phyloP scores from a whole-genome alignment of 2,113 vertebrate species.

The Hemiprocne comata region DNA sequence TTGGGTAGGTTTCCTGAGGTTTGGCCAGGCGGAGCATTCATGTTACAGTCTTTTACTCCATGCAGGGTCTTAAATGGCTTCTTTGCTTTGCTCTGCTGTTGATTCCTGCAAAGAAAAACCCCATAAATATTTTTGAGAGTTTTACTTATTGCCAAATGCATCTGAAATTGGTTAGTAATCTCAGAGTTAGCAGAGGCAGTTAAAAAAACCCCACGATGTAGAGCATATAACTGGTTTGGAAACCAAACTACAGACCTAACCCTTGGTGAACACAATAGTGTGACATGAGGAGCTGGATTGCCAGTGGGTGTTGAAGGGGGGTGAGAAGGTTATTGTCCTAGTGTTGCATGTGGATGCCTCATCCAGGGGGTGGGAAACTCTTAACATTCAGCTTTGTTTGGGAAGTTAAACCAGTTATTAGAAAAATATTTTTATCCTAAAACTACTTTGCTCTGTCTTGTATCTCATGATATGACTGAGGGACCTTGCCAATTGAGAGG shows the following conservation, averaged over 20 bases:
- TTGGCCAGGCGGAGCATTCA: not conserved
- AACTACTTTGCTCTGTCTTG: not conserved
- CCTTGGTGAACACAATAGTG: not conserved
- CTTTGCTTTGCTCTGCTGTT: not conserved
- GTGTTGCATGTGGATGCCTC: not conserved
- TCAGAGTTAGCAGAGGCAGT: not conserved
- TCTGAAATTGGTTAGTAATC: not conserved
- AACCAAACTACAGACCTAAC: not conserved
- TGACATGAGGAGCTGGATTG: not conserved
- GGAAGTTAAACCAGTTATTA: not conserved
- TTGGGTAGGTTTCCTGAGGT: fast-evolving
- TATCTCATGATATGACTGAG: not conserved
- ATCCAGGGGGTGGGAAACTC: not conserved
- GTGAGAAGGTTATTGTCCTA: not conserved
- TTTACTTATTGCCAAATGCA: not conserved
- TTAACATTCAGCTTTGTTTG: slow-evolving; percentile 18
- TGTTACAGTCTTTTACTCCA: not conserved
- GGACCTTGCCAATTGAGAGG: not conserved
- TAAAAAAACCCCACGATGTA: not conserved
- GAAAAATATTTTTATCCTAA: not conserved
- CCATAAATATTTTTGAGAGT: not conserved
- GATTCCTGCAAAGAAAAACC: not conserved
- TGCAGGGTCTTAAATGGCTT: not conserved
- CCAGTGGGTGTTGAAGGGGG: not conserved
- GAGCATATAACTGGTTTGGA: not conserved